Conservation (phyloP, 2,888 invertebrate species). For the Metalampra italica region DNA sequence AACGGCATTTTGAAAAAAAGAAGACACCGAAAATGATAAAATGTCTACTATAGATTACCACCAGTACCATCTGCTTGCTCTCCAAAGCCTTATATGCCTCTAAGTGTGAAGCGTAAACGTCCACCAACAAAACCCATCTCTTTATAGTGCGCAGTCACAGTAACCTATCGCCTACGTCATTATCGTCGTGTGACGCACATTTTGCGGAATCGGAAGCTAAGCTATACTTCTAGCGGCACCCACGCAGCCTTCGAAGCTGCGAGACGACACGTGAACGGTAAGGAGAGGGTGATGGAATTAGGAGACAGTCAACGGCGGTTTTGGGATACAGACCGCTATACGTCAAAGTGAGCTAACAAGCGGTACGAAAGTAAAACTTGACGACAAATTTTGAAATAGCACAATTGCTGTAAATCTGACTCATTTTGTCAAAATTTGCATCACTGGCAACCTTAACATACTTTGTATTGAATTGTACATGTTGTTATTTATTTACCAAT, state of each 20-base stretch:
- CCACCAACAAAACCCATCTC: conserved; percentile 1
- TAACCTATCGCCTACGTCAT: conserved; percentile 35
- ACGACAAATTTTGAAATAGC: too few relatives aligned
- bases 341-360: not conserved
- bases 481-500: not conserved
- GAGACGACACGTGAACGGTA: not conserved
- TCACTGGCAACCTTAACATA: too few relatives aligned
- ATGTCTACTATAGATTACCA: too few relatives aligned
- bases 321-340: conserved; percentile 18
- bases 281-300: conserved; percentile 36
- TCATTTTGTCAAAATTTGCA: too few relatives aligned
- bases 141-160: conserved; percentile 20
- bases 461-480: too few relatives aligned
- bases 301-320: conserved; percentile 30
- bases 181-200: conserved; percentile 48
- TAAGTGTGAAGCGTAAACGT: not conserved
- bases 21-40: too few relatives aligned
- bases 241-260: conserved; percentile 28
- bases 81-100: not conserved
- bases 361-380: too few relatives aligned
- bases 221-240: conserved; percentile 40
- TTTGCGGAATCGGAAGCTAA: conserved; percentile 42
- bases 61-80: too few relatives aligned
- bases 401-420: too few relatives aligned
- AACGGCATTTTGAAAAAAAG: too few relatives aligned